Evolutionary conservation across 2,797 vertebrate species (phyloP).

Genomic region (Falco biarmicus): DNA sequence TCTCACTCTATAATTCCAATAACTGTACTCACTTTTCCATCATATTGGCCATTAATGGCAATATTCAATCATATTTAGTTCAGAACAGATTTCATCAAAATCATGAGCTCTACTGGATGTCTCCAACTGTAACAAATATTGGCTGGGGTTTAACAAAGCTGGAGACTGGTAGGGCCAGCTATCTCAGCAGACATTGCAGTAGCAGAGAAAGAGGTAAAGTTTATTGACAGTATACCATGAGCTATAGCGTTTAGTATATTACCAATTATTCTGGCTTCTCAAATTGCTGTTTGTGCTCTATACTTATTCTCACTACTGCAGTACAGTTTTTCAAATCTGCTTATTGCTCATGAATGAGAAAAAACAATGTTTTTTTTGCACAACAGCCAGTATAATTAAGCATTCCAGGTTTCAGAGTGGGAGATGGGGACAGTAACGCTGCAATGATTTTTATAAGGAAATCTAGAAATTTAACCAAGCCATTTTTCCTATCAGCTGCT

Average conservation of each 20-base stretch:
- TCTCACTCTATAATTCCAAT: neutral
- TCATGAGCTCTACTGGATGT: neutral
- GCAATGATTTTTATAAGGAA: neutral
- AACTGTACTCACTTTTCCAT: neutral
- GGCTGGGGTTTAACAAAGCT: neutral
- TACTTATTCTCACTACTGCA: neutral
- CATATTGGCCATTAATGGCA: neutral
- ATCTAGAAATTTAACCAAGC: neutral
- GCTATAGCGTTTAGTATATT: neutral
- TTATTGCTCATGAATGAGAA: neutral
- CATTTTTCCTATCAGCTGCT: neutral
- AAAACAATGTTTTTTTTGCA: rapidly evolving
- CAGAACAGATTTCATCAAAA: neutral
- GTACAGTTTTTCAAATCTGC: neutral
- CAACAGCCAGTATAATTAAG: neutral
- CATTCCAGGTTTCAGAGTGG: neutral
- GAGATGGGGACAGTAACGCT: neutral
- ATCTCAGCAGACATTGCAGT: neutral
- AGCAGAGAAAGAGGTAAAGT: neutral
- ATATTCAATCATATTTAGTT: neutral
- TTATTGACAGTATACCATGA: neutral
- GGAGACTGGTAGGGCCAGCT: neutral
- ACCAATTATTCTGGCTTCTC: neutral
- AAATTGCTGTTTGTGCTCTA: neutral
- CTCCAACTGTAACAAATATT: neutral